Evolutionary conservation across 2,888 invertebrate genomes (phyloP).

Genomic region (Brachypalpus laphriformis): DNA sequence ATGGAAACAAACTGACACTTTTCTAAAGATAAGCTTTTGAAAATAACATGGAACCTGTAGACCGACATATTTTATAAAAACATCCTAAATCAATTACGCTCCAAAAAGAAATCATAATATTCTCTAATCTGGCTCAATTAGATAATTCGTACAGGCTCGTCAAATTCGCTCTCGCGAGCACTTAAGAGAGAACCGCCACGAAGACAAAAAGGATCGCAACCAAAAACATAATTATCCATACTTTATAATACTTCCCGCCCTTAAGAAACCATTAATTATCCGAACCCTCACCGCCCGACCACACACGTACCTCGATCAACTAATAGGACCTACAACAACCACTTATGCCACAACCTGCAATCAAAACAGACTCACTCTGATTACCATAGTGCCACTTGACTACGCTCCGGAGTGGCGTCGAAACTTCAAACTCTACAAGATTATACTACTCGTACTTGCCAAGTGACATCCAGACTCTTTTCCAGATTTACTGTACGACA

Average conservation of each 20-base stretch:
- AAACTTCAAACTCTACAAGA: slow-evolving; percentile 42
- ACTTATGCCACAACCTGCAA: slow-evolving; percentile 69
- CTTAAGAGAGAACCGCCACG: slow-evolving; percentile 28
- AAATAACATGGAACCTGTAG: too few relatives aligned
- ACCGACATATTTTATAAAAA: too few relatives aligned
- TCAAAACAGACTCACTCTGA: slow-evolving; percentile 76
- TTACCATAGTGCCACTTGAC: slow-evolving; percentile 75
- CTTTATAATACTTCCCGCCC: slow-evolving; percentile 64
- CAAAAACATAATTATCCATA: slow-evolving; percentile 66
- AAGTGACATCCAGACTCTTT: slow-evolving; percentile 39
- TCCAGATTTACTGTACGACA: neutral
- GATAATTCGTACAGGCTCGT: slow-evolving; percentile 18
- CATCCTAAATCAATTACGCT: neutral
- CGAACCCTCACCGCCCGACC: slow-evolving; percentile 54
- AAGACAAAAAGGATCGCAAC: slow-evolving; percentile 44
- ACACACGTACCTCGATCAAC: slow-evolving; percentile 47
- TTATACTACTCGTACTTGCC: neutral
- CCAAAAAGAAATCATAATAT: neutral
- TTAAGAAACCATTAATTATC: slow-evolving; percentile 71
- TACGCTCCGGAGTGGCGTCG: slow-evolving; percentile 73
- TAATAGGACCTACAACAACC: slow-evolving; percentile 72
- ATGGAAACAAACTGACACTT: too few relatives aligned
- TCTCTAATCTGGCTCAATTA: slow-evolving; percentile 19
- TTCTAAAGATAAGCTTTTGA: too few relatives aligned
- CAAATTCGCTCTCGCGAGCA: slow-evolving; percentile 17